phyloP scores from a whole-genome alignment of 2,113 vertebrate species.

The Hemiscyllium ocellatum region DNA sequence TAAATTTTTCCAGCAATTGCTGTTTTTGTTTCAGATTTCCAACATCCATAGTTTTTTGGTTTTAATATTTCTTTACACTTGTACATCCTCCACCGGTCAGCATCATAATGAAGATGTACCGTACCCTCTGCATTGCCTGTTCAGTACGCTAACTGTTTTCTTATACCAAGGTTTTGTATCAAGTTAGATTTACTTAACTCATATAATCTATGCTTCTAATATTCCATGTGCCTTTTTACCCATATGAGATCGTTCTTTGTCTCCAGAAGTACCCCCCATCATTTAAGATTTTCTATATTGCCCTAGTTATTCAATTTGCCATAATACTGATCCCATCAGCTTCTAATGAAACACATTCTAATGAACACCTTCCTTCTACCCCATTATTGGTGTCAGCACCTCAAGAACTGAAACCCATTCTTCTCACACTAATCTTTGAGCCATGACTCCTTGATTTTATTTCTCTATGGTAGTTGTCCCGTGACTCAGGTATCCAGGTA shows the following conservation, averaged over 20 bases:
- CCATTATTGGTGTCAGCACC: too few species aligned
- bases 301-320: not conserved
- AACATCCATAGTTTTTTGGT: too few species aligned
- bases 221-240: not conserved
- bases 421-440: too few species aligned
- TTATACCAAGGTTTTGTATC: not conserved
- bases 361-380: too few species aligned
- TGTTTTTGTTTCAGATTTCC: too few species aligned
- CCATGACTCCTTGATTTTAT: too few species aligned
- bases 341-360: too few species aligned
- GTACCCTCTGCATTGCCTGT: not conserved
- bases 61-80: not conserved
- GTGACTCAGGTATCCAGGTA: too few species aligned
- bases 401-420: too few species aligned
- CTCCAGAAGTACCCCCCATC: not conserved
- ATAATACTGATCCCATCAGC: too few species aligned
- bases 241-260: not conserved
- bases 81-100: not conserved
- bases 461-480: too few species aligned
- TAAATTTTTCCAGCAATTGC: too few species aligned
- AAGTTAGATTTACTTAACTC: not conserved
- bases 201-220: not conserved
- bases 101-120: not conserved
- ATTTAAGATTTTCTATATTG: not conserved
- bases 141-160: not conserved